phyloP scores from a whole-genome alignment of 2,113 vertebrate genomes.

The Phaetusa simplex region DNA sequence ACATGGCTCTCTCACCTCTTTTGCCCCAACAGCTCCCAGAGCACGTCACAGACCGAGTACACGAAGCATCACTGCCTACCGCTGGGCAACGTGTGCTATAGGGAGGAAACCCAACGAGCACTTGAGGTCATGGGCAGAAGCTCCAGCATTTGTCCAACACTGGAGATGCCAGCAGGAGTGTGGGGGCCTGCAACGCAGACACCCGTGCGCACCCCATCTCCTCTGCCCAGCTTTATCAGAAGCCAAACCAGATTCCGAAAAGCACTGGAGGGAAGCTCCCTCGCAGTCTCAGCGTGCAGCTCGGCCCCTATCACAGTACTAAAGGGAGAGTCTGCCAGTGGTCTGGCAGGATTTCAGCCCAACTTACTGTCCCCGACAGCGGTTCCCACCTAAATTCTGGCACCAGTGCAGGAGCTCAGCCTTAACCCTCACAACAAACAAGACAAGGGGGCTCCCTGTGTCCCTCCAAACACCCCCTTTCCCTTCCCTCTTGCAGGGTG shows the following conservation, averaged over 20 bases:
- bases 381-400: neutral
- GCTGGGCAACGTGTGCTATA: neutral
- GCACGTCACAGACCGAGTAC: neutral
- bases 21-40: neutral
- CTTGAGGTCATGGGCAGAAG: neutral
- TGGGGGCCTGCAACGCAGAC: neutral
- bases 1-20: neutral
- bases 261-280: neutral
- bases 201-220: neutral
- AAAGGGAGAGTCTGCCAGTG: neutral
- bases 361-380: neutral
- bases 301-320: neutral
- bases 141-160: neutral
- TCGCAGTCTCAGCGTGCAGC: accelerated
- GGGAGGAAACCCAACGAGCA: neutral
- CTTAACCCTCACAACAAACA: neutral
- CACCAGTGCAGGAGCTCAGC: neutral
- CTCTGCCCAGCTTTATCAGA: neutral
- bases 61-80: neutral
- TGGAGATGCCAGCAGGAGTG: neutral
- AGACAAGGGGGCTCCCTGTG: neutral
- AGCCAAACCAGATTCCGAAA: neutral
- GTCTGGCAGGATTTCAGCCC: neutral
- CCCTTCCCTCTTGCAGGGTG: neutral
- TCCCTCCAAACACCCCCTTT: neutral